Evolutionary conservation across 2,888 invertebrate genomes (phyloP), one percentile per base, ranked within the genome.

Genomic region (Agonopterix subpropinquella): DNA sequence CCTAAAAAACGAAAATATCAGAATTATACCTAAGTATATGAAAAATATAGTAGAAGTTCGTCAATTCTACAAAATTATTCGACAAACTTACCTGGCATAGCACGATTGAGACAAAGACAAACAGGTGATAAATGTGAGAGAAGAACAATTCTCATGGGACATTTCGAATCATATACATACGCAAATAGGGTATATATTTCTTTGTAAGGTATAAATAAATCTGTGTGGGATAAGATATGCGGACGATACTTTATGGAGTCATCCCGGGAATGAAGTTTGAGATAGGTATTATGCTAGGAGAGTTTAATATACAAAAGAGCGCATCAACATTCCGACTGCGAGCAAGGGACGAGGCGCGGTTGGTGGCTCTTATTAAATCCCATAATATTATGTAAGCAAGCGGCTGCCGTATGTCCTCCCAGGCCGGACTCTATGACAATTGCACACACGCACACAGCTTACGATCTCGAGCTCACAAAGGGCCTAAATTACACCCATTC

Each of bases 401-500:
- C 53, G 59, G 57, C 57, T 53, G 46, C 36, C 43, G 44, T 51
- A 44, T 50, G 51, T 51, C 57, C 55, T 55, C 10, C 10, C 11
- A 3, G 51, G 51, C 61, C 55, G 59, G 62, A 55, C 58, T 61
- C 64, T 59, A 62, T 66, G 66, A 64, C 64, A 59, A 70, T 70
- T 71, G 61, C 57, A 39, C 42, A 42, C 42, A 42, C 8, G 11
- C 10, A 39, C 39, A 39, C 39, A 28, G 28, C 28, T 10, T 42
- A 51, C 54, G 49, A 52, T 55, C 59, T 65, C 58, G 53, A 57
- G 46, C 62, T 59, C 67, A 76, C 73, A 80, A 78, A 78, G 76
- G 71, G 64, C 56, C 69, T 60, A 70, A 75, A 77, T 79, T 74
- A 75, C 67, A 66, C 61, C 61, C 63, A 70, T 68, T 70, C 62